Evolutionary conservation across 2,888 invertebrate species (phyloP).

Genomic region (Ophion ventricosus): DNA sequence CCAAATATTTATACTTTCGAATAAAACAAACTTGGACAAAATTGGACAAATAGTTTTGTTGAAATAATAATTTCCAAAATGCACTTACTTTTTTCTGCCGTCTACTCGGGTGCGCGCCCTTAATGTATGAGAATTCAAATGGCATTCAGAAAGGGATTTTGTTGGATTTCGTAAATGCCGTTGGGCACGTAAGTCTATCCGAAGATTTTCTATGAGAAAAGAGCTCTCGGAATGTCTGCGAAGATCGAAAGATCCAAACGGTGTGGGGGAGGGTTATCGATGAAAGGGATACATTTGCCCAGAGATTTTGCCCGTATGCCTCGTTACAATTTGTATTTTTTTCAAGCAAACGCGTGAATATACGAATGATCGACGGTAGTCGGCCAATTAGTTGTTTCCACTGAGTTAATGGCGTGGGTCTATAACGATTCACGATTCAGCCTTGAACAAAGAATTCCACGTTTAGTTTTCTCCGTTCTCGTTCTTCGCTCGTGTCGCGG

Average conservation of each 20-base stretch:
- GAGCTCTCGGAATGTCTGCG: neutral
- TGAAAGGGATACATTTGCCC: constrained; percentile 49
- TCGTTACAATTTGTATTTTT: constrained; percentile 2
- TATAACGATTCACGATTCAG: constrained; percentile 46
- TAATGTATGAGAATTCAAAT: no score
- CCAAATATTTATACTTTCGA: no score
- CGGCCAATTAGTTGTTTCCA: constrained; percentile 53
- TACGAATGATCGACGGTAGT: constrained; percentile 42
- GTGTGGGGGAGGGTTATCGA: constrained; percentile 10
- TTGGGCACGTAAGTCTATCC: no score
- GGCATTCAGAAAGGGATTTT: no score
- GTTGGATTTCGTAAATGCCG: no score
- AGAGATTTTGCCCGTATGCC: neutral
- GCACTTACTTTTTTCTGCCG: no score
- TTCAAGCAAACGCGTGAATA: constrained; percentile 37
- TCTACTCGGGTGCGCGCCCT: no score
- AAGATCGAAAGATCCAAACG: neutral
- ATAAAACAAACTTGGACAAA: no score
- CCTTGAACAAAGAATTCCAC: constrained; percentile 52
- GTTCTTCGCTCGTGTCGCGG: constrained; percentile 12
- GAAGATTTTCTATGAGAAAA: no score
- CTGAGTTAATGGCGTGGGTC: constrained; percentile 21
- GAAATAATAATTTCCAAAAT: no score
- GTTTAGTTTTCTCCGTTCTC: constrained; percentile 25
- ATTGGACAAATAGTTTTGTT: no score